Percentiles rank a stretch among this genome's conserved stretches.
These are phyloP conservation scores for Oryzaephilus surinamensis DNA, from an alignment of 1,140 invertebrate species.

Conservation along the genomic window DNA sequence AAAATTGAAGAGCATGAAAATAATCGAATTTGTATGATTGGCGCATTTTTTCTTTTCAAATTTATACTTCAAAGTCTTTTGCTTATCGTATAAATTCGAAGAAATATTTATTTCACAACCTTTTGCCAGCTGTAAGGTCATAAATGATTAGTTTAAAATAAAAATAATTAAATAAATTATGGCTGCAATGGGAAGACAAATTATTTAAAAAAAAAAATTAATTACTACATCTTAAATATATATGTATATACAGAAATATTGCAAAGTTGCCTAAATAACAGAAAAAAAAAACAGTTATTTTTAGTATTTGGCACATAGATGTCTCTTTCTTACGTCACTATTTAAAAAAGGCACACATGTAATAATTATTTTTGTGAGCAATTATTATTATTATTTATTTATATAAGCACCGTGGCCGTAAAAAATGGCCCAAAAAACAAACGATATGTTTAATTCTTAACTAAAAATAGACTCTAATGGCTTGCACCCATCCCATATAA, in stretches of 20 bases:
- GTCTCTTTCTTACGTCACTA: constrained; percentile 11
- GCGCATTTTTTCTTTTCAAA: no score
- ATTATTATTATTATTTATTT: no score
- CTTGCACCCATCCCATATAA: no score
- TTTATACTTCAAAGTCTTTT: constrained; percentile 6
- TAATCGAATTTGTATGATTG: constrained; percentile 12
- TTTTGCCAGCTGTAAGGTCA: no score
- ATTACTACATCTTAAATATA: constrained; percentile 3
- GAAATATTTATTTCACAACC: constrained; percentile 7
- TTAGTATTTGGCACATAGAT: constrained; percentile 21
- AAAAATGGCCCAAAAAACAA: no score
- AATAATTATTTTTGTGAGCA: no score
- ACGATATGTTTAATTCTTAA: no score
- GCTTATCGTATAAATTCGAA: constrained; percentile 14
- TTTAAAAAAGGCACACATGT: constrained; percentile 18
- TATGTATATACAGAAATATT: constrained; percentile 11
- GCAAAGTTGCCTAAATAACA: constrained; percentile 13
- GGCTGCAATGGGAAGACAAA: constrained; percentile 9
- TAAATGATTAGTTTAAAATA: no score
- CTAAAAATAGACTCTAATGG: no score
- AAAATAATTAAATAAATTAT: constrained; percentile 16
- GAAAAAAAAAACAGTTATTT: constrained; percentile 16
- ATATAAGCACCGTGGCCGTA: no score
- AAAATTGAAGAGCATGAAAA: constrained; percentile 19
- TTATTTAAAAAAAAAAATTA: constrained; percentile 6